Evolutionary conservation across 2,888 invertebrate species (phyloP).

Genomic region (Limulus polyphemus): DNA sequence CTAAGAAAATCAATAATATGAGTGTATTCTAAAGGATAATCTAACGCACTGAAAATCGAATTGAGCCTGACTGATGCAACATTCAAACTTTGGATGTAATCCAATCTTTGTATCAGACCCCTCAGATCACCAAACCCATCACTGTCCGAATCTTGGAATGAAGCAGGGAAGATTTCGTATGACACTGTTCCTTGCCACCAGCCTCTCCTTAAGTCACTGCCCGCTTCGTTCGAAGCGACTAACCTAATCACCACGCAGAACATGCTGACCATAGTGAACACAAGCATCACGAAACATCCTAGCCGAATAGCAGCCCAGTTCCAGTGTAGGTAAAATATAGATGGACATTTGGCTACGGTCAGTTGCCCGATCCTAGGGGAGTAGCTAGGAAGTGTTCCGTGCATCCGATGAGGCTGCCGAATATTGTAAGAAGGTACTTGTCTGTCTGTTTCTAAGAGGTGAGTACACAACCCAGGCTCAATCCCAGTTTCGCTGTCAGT

Average conservation of each 20-base stretch:
- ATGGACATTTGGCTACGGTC: background rate
- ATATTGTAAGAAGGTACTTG: too few relatives aligned
- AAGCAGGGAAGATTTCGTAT: slow-evolving; percentile 74
- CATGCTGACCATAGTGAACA: slow-evolving; percentile 2
- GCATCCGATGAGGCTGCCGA: too few relatives aligned
- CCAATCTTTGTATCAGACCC: slow-evolving; percentile 55
- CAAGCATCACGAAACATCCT: slow-evolving; percentile 2
- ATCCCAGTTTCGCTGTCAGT: background rate
- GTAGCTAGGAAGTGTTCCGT: too few relatives aligned
- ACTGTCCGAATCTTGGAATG: slow-evolving; percentile 53
- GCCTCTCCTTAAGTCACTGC: slow-evolving; percentile 29
- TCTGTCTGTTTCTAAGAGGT: background rate
- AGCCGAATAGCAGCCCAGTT: slow-evolving; percentile 7
- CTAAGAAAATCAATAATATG: slow-evolving; percentile 51
- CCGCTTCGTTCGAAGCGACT: background rate
- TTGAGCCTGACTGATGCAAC: slow-evolving; percentile 61
- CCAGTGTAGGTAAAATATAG: background rate
- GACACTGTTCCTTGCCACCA: slow-evolving; percentile 74
- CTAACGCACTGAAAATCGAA: slow-evolving; percentile 57
- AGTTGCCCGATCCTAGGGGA: too few relatives aligned
- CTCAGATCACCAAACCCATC: slow-evolving; percentile 73
- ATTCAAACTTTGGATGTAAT: slow-evolving; percentile 57
- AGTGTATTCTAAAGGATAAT: slow-evolving; percentile 62
- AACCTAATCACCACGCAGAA: slow-evolving; percentile 5
- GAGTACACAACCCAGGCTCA: background rate